Base-by-base conservation (phyloP, 2,888 invertebrate genomes). In the Gryllus longicercus region DNA sequence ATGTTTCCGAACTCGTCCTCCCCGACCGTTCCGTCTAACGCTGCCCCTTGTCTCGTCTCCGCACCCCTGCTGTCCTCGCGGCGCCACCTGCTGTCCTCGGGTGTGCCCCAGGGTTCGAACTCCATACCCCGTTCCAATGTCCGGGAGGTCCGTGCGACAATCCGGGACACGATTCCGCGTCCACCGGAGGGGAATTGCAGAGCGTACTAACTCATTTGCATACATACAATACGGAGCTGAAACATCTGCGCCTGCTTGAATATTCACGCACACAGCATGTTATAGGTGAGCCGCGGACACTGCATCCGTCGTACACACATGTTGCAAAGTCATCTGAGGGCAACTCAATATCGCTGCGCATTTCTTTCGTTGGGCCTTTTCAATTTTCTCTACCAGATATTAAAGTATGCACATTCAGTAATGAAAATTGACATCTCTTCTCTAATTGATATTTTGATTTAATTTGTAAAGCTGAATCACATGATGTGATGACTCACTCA, bases 181-280 rank as follows among this genome's bases (percentile, higher is more conserved):
- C 14, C 63, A 63, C 16, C 63, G 63, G 16, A 18, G 16, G 63
- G 63, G 63, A 63, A 63, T 14, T 14, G 63, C 14, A 63, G 63
- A n/a, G 14, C n/a, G 63, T 1, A 38, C 38, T 38, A 38, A 38
- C 63, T 63, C 63, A 63, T 63, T 63, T 18, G 63, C 63, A 63
- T 63, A 63, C 63, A 63, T 63, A 63, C 63, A 63, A 63, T n/a
- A 63, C 63, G n/a, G 16, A 63, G 14, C 63, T n/a, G 16, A 38
- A n/a, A 63, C 63, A 63, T 63, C 63, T 63, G 63, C 63, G n/a
- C n/a, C 63, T 63, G 63, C 12, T 63, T 63, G 63, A 63, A 63
- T 63, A 63, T 63, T 63, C 63, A 63, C 63, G 16, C 5, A 63
- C 63, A n/a, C 16, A 38, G 38, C 38, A 38, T 38, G 38, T 38